These are phyloP conservation scores for Drosophila histrio DNA, from an alignment of 2,888 invertebrate species.

Conservation along the genomic window DNA sequence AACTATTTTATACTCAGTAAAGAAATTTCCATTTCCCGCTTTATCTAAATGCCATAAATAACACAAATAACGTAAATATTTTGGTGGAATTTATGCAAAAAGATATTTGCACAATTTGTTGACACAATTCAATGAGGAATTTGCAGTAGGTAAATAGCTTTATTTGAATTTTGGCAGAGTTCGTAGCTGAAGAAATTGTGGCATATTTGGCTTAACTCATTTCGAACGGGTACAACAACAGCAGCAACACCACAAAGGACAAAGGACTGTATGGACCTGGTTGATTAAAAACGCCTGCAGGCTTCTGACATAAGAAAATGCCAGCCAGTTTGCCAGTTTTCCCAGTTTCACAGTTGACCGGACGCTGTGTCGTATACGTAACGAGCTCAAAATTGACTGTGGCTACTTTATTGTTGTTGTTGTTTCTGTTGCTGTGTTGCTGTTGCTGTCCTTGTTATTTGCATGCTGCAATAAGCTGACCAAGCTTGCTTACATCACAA, in stretches of 20 bases:
- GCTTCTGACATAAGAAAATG: constrained; percentile 43
- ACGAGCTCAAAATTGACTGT: constrained; percentile 14
- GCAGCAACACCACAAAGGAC: neutral
- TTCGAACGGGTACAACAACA: constrained; percentile 22
- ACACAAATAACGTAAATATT: constrained; percentile 2
- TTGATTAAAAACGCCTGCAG: constrained; percentile 56
- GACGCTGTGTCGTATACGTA: constrained; percentile 51
- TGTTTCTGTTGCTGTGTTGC: neutral
- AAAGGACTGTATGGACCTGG: constrained; percentile 16
- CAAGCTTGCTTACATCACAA: constrained; percentile 13
- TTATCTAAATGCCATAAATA: neutral
- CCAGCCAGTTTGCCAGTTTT: constrained; percentile 9
- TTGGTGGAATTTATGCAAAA: neutral
- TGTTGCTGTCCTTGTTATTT: constrained; percentile 6
- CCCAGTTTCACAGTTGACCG: neutral
- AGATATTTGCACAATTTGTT: constrained; percentile 22
- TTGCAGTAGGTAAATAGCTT: neutral
- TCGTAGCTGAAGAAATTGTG: constrained; percentile 13
- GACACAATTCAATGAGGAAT: constrained; percentile 3
- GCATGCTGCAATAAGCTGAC: constrained; percentile 4
- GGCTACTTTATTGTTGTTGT: neutral
- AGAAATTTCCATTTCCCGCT: neutral
- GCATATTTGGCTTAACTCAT: constrained; percentile 15
- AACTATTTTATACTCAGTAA: neutral
- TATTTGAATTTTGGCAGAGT: constrained; percentile 12